These are phyloP conservation scores for Hemithea aestivaria DNA, from an alignment of 2,888 invertebrate genomes.

Conservation along the genomic window DNA sequence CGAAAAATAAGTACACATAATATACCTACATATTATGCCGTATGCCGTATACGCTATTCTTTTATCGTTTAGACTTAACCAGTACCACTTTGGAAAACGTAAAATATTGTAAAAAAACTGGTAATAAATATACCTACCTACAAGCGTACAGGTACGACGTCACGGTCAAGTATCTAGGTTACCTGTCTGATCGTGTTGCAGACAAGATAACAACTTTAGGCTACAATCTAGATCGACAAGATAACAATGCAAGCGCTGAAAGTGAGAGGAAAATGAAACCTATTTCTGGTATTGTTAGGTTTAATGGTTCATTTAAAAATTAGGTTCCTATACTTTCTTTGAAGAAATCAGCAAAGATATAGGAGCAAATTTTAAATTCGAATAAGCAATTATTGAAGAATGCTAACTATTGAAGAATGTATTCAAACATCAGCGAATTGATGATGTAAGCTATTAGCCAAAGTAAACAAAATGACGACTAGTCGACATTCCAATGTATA, in stretches of 20 bases:
- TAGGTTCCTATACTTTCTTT: too few species aligned
- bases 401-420: too few species aligned
- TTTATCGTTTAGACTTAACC: not conserved
- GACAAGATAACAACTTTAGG: constrained; percentile 18
- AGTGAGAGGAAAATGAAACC: too few species aligned
- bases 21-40: too few species aligned
- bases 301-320: too few species aligned
- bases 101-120: constrained; percentile 5
- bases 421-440: constrained; percentile 10
- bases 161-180: constrained; percentile 24
- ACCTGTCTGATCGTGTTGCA: constrained; percentile 19
- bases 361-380: too few species aligned
- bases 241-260: constrained; percentile 1
- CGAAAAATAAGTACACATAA: too few species aligned
- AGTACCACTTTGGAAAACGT: not conserved
- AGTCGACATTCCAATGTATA: constrained; percentile 13
- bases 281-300: too few species aligned
- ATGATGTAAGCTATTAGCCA: constrained; percentile 15
- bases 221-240: constrained; percentile 15
- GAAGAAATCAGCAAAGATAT: too few species aligned
- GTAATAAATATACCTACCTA: constrained; percentile 3
- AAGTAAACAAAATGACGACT: constrained; percentile 10
- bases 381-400: too few species aligned
- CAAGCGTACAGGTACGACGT: constrained; percentile 14
- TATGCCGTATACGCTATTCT: too few species aligned